Evolutionary conservation across 2,113 vertebrate species (phyloP).

Genomic region (Brachyhypopomus gauderio): DNA sequence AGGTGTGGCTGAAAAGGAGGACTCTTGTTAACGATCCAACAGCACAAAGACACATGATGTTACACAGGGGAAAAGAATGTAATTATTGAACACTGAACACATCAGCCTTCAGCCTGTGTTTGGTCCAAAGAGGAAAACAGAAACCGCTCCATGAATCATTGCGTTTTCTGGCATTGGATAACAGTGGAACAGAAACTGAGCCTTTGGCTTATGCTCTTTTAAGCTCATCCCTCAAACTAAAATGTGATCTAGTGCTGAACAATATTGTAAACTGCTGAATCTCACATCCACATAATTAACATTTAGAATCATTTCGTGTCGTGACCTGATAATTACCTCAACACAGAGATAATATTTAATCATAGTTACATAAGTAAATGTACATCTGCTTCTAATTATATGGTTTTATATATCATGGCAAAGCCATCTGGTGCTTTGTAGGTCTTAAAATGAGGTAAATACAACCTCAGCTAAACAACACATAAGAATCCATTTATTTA

Average conservation of each 20-base stretch:
- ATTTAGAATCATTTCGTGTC: background rate
- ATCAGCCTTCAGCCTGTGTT: background rate
- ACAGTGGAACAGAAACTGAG: no score
- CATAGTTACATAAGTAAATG: no score
- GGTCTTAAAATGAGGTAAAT: no score
- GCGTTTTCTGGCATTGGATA: no score
- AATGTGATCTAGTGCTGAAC: no score
- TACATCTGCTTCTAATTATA: no score
- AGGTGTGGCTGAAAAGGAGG: conserved; percentile 20
- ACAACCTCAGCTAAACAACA: no score
- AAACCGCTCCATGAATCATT: background rate
- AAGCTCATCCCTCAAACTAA: background rate
- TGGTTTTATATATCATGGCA: no score
- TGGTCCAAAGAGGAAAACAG: background rate
- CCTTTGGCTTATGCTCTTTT: background rate
- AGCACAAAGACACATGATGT: conserved; percentile 28
- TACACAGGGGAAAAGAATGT: conserved; percentile 26
- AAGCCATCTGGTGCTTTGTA: no score
- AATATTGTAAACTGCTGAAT: background rate
- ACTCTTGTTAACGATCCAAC: conserved; percentile 16
- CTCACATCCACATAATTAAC: background rate
- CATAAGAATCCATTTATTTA: no score
- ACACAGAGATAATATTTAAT: no score
- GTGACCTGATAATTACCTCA: background rate
- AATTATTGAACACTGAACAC: conserved; percentile 19